phyloP scores from a whole-genome alignment of 2,113 vertebrate species.

The Gasterosteus aculeatus region DNA sequence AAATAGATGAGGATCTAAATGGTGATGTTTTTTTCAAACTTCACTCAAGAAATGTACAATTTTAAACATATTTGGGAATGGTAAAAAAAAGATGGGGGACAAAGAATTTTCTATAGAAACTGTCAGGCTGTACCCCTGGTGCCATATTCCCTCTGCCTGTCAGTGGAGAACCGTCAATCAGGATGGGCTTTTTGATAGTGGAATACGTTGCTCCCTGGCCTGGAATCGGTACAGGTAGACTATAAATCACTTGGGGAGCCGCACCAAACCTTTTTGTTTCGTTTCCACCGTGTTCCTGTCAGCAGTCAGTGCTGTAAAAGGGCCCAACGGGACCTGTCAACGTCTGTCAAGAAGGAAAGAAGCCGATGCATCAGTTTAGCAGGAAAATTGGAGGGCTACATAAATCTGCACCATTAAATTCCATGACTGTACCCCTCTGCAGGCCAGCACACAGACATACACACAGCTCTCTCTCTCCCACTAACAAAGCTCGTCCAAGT shows the following conservation, averaged over 20 bases:
- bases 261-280: slow-evolving; percentile 45
- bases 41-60: neutral
- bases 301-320: slow-evolving; percentile 59
- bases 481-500: neutral
- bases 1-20: neutral
- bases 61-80: neutral
- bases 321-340: slow-evolving; percentile 58
- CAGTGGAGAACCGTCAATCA: slow-evolving; percentile 46
- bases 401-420: slow-evolving; percentile 44
- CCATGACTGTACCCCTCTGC: slow-evolving; percentile 27
- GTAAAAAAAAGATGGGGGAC: neutral
- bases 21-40: neutral
- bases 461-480: slow-evolving; percentile 1
- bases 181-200: slow-evolving; percentile 6
- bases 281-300: slow-evolving; percentile 65
- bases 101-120: neutral
- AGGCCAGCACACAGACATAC: slow-evolving; percentile 11
- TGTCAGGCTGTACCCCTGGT: neutral
- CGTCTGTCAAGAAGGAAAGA: slow-evolving; percentile 55
- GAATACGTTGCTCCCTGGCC: slow-evolving; percentile 11
- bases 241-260: slow-evolving; percentile 47
- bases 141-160: neutral
- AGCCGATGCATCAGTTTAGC: slow-evolving; percentile 42
- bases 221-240: slow-evolving; percentile 33
- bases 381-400: slow-evolving; percentile 37